A percentile compares a stretch with the other conserved stretches of the same genome.
Conservation (phyloP, 2,113 vertebrate species). For the Corydoras maculifer region DNA sequence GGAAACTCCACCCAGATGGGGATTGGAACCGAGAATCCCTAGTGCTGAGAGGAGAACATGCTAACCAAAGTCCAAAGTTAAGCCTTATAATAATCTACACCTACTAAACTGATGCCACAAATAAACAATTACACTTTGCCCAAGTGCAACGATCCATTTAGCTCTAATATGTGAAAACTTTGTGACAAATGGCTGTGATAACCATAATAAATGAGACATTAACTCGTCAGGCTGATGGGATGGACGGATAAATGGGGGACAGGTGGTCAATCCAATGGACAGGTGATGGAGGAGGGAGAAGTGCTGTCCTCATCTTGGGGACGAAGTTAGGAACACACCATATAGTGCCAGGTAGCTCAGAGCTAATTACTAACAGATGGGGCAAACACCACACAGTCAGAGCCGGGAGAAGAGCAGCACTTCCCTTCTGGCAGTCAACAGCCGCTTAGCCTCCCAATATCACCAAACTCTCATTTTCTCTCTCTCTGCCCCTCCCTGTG, state of each 20-base stretch:
- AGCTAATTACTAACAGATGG: slow-evolving; percentile 71
- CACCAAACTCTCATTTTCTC: background rate
- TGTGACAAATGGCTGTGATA: too few species aligned
- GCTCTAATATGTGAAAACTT: too few species aligned
- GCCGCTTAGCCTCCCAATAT: slow-evolving; percentile 44
- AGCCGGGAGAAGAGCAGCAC: slow-evolving; percentile 53
- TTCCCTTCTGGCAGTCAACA: slow-evolving; percentile 60
- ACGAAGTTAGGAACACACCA: slow-evolving; percentile 44
- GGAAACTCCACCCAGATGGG: too few species aligned
- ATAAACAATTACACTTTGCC: too few species aligned
- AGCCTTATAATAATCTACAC: too few species aligned
- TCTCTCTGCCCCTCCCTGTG: too few species aligned
- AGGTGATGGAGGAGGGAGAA: slow-evolving; percentile 25
- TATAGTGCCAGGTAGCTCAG: slow-evolving; percentile 49
- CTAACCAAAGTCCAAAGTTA: too few species aligned
- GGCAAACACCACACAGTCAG: slow-evolving; percentile 59
- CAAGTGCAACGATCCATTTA: too few species aligned
- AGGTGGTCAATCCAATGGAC: background rate
- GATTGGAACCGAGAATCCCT: too few species aligned
- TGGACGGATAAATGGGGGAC: background rate
- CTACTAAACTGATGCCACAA: too few species aligned
- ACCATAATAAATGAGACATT: background rate
- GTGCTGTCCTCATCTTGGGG: slow-evolving; percentile 37
- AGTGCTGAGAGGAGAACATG: too few species aligned
- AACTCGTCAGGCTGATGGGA: background rate